Conservation (phyloP, 2,888 invertebrate species). For the Synanthedon andrenaeformis region DNA sequence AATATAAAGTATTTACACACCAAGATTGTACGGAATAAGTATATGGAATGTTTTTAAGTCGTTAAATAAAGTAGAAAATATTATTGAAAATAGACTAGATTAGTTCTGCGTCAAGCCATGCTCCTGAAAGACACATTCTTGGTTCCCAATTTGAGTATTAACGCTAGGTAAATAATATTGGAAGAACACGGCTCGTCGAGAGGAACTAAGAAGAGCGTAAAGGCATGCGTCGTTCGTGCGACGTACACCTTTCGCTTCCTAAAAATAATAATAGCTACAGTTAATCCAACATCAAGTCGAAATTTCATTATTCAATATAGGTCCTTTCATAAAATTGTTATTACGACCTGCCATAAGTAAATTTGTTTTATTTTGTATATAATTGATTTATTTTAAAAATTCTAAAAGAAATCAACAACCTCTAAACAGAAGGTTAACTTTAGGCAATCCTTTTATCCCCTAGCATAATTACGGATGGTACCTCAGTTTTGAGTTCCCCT, state of each 20-base stretch:
- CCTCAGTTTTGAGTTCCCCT: too few relatives aligned
- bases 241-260: conserved; percentile 43
- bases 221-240: conserved; percentile 35
- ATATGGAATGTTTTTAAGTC: not conserved
- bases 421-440: too few relatives aligned
- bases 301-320: not conserved
- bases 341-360: too few relatives aligned
- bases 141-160: conserved; percentile 3
- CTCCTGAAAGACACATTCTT: conserved; percentile 10
- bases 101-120: conserved; percentile 55
- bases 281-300: conserved; percentile 11
- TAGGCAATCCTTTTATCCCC: too few relatives aligned
- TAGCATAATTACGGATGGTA: too few relatives aligned
- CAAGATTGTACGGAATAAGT: not conserved
- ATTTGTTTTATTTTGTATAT: too few relatives aligned
- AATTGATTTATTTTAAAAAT: too few relatives aligned
- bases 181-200: conserved; percentile 42
- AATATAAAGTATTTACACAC: not conserved
- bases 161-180: conserved; percentile 1
- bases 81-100: conserved; percentile 53
- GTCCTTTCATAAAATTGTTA: too few relatives aligned
- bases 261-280: conserved; percentile 4
- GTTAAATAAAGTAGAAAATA: not conserved
- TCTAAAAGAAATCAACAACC: too few relatives aligned
- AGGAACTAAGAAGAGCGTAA: conserved; percentile 50